phyloP scores from a whole-genome alignment of 2,113 vertebrate species.

The Lipophrys pholis region DNA sequence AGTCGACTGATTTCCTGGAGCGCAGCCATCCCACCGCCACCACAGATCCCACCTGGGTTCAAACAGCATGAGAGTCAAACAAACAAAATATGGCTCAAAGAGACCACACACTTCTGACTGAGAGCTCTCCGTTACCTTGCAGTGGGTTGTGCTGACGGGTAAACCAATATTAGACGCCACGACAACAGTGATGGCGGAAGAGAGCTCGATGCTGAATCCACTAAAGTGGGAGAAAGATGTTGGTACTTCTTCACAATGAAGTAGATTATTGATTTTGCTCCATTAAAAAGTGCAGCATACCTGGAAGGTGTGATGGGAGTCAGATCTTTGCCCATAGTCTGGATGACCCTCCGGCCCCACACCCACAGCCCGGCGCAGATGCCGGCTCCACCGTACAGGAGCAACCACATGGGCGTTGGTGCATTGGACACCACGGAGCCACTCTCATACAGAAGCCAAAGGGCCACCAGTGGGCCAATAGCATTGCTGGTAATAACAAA shows the following conservation, averaged over 20 bases:
- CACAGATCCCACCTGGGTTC: slow-evolving; percentile 91
- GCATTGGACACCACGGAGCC: slow-evolving; percentile 82
- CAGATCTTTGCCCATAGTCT: slow-evolving; percentile 97
- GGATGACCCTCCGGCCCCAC: slow-evolving; percentile 97
- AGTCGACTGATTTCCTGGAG: slow-evolving; percentile 95
- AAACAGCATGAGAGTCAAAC: slow-evolving; percentile 6
- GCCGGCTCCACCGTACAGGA: slow-evolving; percentile 92
- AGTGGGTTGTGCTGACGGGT: slow-evolving; percentile 97
- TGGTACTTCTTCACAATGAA: background rate
- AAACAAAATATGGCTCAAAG: background rate
- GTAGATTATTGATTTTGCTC: background rate
- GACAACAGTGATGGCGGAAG: slow-evolving; percentile 93
- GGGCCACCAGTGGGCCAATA: slow-evolving; percentile 93
- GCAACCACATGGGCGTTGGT: slow-evolving; percentile 92
- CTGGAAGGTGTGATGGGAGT: slow-evolving; percentile 98
- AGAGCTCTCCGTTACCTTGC: slow-evolving; percentile 86
- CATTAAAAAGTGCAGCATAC: slow-evolving; percentile 68
- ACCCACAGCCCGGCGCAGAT: slow-evolving; percentile 95
- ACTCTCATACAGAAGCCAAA: slow-evolving; percentile 90
- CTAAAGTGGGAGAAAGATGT: slow-evolving; percentile 71
- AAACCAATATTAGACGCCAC: slow-evolving; percentile 95
- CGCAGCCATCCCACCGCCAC: slow-evolving; percentile 96
- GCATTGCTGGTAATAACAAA: slow-evolving; percentile 87
- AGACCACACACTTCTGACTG: no score
- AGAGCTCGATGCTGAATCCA: slow-evolving; percentile 97